Conservation (phyloP, 2,888 invertebrate genomes). For the Boloria selene region DNA sequence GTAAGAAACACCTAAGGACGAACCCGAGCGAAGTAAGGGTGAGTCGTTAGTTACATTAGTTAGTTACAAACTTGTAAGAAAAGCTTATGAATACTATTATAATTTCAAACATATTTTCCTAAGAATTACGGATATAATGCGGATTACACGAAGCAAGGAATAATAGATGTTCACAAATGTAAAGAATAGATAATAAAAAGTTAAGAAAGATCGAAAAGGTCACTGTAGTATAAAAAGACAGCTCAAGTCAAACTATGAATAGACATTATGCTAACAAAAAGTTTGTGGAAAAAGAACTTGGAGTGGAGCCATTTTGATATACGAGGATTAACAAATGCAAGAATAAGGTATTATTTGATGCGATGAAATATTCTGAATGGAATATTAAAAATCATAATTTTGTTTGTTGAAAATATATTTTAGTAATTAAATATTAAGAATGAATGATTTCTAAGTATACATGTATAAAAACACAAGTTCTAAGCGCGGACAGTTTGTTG, state of each 20-base stretch:
- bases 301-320: conserved; percentile 17
- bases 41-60: too few species aligned
- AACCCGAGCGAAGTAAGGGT: too few species aligned
- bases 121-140: not conserved
- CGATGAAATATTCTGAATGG: conserved; percentile 1
- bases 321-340: conserved; percentile 14
- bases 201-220: conserved; percentile 13
- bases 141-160: not conserved
- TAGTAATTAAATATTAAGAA: too few species aligned
- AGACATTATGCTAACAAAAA: conserved; percentile 19
- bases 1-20: too few species aligned
- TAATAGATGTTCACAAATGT: conserved; percentile 2
- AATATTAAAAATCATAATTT: not conserved
- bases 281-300: conserved; percentile 10
- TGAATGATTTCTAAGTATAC: too few species aligned
- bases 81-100: not conserved
- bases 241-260: conserved; percentile 10
- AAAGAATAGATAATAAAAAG: conserved; percentile 9
- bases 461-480: too few species aligned
- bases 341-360: conserved; percentile 6
- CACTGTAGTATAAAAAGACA: conserved; percentile 8
- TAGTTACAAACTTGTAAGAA: too few species aligned
- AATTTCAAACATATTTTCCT: conserved; percentile 1
- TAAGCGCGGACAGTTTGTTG: too few species aligned
- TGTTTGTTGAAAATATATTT: too few species aligned